Conservation (phyloP, 2,888 invertebrate genomes). For the Masnerella sp. region DNA sequence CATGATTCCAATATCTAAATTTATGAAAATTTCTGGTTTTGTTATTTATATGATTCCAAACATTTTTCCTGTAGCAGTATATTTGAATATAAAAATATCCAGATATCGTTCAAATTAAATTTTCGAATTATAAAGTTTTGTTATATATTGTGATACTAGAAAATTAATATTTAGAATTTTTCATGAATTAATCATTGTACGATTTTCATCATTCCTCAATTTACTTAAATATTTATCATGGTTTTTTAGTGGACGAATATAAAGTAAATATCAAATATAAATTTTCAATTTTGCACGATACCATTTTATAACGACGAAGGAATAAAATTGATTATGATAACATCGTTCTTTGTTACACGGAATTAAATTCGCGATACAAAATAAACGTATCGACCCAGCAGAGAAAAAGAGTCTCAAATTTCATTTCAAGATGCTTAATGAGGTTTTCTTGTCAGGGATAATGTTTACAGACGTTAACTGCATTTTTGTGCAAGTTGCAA, state of each 20-base stretch:
- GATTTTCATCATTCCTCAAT: too few relatives aligned
- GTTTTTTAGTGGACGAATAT: background rate
- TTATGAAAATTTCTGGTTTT: too few relatives aligned
- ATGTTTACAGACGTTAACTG: constrained; percentile 12
- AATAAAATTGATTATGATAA: constrained; percentile 32
- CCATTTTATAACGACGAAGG: constrained; percentile 8
- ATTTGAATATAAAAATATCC: too few relatives aligned
- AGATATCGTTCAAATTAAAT: too few relatives aligned
- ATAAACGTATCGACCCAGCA: constrained; percentile 22
- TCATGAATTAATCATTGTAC: too few relatives aligned
- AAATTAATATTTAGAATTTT: too few relatives aligned
- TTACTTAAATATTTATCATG: too few relatives aligned
- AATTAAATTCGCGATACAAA: constrained; percentile 27
- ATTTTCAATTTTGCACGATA: constrained; percentile 19
- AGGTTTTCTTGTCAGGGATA: constrained; percentile 7
- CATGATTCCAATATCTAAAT: too few relatives aligned
- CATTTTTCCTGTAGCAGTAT: too few relatives aligned
- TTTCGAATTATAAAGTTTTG: too few relatives aligned
- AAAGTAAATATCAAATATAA: constrained; percentile 21
- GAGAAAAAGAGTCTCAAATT: constrained; percentile 14
- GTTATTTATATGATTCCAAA: too few relatives aligned
- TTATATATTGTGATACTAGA: too few relatives aligned
- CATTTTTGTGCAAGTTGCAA: background rate
- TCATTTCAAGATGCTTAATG: constrained; percentile 17
- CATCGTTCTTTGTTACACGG: constrained; percentile 10